phyloP scores from a whole-genome alignment of 2,113 vertebrate species.

The Spilogale gracilis region DNA sequence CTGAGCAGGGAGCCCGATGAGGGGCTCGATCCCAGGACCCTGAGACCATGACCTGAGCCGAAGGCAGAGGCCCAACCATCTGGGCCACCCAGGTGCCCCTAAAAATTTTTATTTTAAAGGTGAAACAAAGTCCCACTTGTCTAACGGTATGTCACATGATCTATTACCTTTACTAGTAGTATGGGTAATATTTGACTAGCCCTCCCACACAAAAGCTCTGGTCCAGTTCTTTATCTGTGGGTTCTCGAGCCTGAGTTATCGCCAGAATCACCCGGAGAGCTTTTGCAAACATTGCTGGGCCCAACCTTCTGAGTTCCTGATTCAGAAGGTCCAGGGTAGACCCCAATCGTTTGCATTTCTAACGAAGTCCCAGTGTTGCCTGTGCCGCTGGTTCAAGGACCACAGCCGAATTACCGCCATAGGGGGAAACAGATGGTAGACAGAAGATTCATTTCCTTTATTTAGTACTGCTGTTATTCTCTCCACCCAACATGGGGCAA shows the following conservation, averaged over 20 bases:
- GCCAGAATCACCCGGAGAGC: neutral
- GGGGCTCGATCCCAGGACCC: too few species aligned
- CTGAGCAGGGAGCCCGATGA: too few species aligned
- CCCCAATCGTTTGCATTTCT: neutral
- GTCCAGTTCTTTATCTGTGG: neutral
- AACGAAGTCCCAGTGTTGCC: neutral
- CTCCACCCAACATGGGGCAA: neutral
- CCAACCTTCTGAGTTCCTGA: neutral
- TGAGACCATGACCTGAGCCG: too few species aligned
- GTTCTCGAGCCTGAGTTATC: neutral
- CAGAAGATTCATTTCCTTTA: neutral
- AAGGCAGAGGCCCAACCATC: too few species aligned
- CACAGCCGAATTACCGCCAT: neutral
- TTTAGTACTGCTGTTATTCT: neutral
- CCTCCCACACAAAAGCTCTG: neutral
- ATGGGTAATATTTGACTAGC: neutral
- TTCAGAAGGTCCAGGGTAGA: neutral
- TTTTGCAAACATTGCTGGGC: neutral
- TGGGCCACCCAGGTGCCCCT: too few species aligned
- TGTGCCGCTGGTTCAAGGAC: neutral
- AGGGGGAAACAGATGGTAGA: neutral
- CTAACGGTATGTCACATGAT: neutral
- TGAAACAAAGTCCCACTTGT: neutral
- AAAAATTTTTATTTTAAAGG: neutral
- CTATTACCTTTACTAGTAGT: neutral